Conservation (phyloP, 1,140 invertebrate species). For the Latrodectus geometricus region DNA sequence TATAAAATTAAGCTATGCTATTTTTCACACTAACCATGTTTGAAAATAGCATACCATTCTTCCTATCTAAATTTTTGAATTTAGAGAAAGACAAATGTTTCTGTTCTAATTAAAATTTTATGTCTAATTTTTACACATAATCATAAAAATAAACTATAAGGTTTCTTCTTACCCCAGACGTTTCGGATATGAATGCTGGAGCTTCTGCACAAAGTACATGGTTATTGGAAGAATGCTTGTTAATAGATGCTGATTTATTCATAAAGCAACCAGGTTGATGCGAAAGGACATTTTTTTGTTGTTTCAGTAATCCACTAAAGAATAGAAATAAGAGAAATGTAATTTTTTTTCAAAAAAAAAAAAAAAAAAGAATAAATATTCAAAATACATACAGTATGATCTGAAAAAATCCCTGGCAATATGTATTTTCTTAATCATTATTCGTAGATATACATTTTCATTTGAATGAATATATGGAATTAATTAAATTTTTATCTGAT, state of each 20-base stretch:
- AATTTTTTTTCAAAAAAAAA: no score
- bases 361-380: no score
- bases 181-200: neutral
- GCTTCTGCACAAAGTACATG: neutral
- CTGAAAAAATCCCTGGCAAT: no score
- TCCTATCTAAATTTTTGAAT: neutral
- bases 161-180: neutral
- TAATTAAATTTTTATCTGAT: no score
- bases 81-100: neutral
- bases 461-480: no score
- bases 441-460: no score
- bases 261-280: neutral
- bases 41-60: neutral
- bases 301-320: slow-evolving; percentile 4
- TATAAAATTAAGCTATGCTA: neutral
- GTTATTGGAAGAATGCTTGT: no score
- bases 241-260: neutral
- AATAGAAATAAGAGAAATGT: no score
- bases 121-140: neutral
- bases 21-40: neutral
- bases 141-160: neutral
- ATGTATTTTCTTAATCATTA: no score
- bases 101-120: neutral
- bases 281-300: neutral
- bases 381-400: no score